Conservation (phyloP, 2,113 vertebrate species). For the Pangasianodon hypophthalmus region DNA sequence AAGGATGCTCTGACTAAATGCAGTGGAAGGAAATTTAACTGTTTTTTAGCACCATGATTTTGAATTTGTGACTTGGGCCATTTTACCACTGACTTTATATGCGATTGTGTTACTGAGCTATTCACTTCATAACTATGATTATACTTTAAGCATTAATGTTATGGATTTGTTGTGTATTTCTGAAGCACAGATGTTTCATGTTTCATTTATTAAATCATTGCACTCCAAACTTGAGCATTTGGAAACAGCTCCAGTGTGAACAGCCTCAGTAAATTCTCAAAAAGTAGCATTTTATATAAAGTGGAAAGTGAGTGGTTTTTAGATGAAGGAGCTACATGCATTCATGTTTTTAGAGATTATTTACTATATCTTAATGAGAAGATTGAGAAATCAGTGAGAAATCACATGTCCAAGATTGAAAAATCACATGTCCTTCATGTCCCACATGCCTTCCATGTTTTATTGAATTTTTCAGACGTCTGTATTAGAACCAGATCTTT, state of each 20-base stretch:
- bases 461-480: neutral
- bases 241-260: conserved; percentile 2
- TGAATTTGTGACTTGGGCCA: neutral
- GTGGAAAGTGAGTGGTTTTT: neutral
- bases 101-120: neutral
- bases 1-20: neutral
- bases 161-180: neutral
- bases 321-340: neutral
- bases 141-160: neutral
- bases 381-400: neutral
- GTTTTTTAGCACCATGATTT: neutral
- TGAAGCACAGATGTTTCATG: neutral
- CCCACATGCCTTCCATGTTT: neutral
- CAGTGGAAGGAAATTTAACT: neutral
- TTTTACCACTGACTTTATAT: neutral
- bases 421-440: neutral
- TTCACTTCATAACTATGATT: neutral
- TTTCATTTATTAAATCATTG: neutral
- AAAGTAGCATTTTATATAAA: neutral
- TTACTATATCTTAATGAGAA: neutral
- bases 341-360: neutral
- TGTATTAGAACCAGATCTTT: neutral
- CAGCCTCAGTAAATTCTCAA: neutral
- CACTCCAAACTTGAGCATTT: neutral
- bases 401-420: neutral